Conservation (phyloP, 2,888 invertebrate species). For the Idaea biselata region DNA sequence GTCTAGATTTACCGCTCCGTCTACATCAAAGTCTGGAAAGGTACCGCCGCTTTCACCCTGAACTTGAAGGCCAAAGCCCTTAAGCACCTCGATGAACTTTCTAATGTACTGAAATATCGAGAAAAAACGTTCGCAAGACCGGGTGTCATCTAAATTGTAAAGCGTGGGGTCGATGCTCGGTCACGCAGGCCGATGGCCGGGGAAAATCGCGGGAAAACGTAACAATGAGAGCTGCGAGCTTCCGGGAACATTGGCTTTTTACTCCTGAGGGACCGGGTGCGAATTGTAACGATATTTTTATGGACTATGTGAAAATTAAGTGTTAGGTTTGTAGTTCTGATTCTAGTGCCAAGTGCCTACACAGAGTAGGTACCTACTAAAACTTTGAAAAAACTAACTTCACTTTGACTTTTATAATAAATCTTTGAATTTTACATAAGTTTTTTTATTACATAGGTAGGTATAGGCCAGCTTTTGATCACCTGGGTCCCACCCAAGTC, state of each 20-base stretch:
- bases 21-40: background rate
- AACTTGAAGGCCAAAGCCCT: background rate
- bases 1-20: background rate
- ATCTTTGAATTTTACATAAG: too few relatives aligned
- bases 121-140: conserved; percentile 33
- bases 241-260: conserved; percentile 4
- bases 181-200: conserved; percentile 25
- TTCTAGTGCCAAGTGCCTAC: too few relatives aligned
- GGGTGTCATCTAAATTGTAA: conserved; percentile 14
- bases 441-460: too few relatives aligned
- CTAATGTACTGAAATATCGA: conserved; percentile 1
- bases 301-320: too few relatives aligned
- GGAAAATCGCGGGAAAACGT: conserved; percentile 24
- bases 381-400: too few relatives aligned
- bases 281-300: background rate
- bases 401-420: too few relatives aligned
- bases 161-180: conserved; percentile 29
- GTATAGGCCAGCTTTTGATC: too few relatives aligned
- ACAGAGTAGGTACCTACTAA: too few relatives aligned
- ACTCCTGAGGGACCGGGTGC: background rate
- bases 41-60: background rate
- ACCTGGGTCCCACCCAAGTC: too few relatives aligned
- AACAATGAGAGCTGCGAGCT: conserved; percentile 11
- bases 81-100: background rate
- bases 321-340: too few relatives aligned